These are phyloP conservation scores for Odontophorus gujanensis DNA, from an alignment of 2,113 vertebrate species.

Conservation along the genomic window DNA sequence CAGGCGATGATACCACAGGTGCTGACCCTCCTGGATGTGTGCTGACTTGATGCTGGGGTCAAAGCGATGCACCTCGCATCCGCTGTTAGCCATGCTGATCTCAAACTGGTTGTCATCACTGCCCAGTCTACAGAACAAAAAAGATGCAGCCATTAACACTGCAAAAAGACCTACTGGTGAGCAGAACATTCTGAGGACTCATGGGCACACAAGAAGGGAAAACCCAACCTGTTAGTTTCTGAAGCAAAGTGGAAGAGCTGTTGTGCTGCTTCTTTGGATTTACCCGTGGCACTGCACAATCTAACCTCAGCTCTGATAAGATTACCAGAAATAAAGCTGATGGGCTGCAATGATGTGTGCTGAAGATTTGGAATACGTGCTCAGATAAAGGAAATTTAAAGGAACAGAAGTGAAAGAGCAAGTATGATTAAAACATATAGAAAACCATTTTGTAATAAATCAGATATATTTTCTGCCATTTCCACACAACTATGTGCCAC, in stretches of 20 bases:
- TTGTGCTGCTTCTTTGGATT: not conserved
- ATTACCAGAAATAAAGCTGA: not conserved
- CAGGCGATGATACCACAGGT: slow-evolving; percentile 88
- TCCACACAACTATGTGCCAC: not conserved
- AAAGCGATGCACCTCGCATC: slow-evolving; percentile 94
- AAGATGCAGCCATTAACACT: not conserved
- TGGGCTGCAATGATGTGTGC: not conserved
- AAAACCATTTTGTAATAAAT: not conserved
- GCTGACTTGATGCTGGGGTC: slow-evolving; percentile 88
- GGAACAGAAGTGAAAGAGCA: not conserved
- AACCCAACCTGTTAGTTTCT: not conserved
- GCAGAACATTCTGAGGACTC: not conserved
- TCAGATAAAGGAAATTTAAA: not conserved
- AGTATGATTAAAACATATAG: not conserved
- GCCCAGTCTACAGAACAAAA: slow-evolving; percentile 80
- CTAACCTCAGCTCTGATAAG: not conserved
- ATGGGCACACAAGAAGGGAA: not conserved
- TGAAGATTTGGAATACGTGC: not conserved
- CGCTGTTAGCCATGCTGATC: slow-evolving; percentile 78
- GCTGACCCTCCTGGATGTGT: slow-evolving; percentile 82
- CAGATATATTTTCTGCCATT: not conserved
- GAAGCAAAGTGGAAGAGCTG: not conserved
- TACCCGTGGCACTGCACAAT: not conserved
- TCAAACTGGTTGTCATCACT: slow-evolving; percentile 84
- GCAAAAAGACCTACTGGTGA: not conserved